A percentile compares a stretch with the other conserved stretches of the same genome.
Conservation (phyloP, 2,888 invertebrate species). For the Drosophila nigritarsus region DNA sequence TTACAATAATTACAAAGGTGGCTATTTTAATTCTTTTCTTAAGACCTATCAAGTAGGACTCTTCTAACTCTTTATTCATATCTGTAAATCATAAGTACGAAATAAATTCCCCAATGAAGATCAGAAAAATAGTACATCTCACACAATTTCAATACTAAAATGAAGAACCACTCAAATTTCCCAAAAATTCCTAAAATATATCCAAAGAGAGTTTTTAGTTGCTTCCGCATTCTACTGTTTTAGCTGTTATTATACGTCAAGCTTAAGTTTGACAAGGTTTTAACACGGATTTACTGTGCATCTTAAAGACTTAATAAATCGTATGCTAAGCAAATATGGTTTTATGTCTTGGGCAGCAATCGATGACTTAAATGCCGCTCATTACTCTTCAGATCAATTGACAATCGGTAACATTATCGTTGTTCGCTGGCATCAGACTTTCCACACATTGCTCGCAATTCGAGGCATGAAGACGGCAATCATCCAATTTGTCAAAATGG, state of each 20-base stretch:
- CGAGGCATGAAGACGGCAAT: slow-evolving; percentile 51
- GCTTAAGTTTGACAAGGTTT: neutral
- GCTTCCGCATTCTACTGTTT: neutral
- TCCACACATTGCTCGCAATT: slow-evolving; percentile 29
- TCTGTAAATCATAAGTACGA: neutral
- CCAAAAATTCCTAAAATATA: neutral
- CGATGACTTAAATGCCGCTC: slow-evolving; percentile 37
- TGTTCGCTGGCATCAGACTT: slow-evolving; percentile 26
- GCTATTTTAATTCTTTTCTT: neutral
- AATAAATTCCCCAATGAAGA: too few relatives aligned
- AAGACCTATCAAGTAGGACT: neutral
- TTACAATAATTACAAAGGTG: neutral
- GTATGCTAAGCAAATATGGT: slow-evolving; percentile 16
- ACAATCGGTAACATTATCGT: slow-evolving; percentile 30
- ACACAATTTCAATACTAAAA: neutral
- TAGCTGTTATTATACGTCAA: neutral
- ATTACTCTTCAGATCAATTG: slow-evolving; percentile 40
- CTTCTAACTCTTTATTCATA: neutral
- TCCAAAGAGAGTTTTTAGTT: neutral
- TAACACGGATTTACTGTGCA: neutral
- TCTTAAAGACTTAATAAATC: slow-evolving; percentile 9
- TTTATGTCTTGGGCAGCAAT: slow-evolving; percentile 26
- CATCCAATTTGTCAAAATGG: slow-evolving; percentile 79
- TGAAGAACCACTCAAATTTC: neutral
- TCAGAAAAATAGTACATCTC: neutral